Conservation (phyloP, 37 sponge, comb jelly and placozoan genomes). For the Bolinopsis microptera region DNA sequence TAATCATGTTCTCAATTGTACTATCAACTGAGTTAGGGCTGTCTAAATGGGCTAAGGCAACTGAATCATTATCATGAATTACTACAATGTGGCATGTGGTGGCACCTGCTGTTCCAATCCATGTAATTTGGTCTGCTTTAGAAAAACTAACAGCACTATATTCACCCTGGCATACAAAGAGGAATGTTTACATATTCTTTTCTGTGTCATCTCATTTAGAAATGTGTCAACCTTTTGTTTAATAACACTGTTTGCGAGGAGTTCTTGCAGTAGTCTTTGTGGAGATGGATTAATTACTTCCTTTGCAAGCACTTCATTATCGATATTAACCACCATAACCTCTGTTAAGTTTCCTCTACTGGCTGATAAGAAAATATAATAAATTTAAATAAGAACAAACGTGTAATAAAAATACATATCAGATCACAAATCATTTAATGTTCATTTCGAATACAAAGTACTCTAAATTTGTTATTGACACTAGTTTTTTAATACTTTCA, state of each 20-base stretch:
- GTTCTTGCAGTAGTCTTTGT: background rate
- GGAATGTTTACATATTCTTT: no score
- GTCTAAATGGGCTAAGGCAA: constrained; percentile 8
- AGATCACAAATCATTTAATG: no score
- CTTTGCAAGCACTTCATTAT: background rate
- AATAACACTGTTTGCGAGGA: background rate
- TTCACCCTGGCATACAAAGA: constrained; percentile 34
- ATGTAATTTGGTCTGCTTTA: background rate
- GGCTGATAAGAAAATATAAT: no score
- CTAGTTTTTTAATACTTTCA: no score
- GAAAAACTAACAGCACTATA: background rate
- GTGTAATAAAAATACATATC: no score
- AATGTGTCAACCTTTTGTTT: background rate
- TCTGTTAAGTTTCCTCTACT: no score
- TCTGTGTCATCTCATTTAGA: no score
- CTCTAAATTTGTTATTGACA: no score
- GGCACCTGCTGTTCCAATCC: constrained; percentile 42
- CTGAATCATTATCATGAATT: background rate
- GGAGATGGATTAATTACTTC: background rate
- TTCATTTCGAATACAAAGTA: no score
- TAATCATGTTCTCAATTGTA: background rate
- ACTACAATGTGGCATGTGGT: constrained; percentile 49
- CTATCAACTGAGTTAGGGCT: background rate
- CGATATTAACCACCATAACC: background rate
- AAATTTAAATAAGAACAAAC: no score